phyloP scores from a whole-genome alignment of 2,888 invertebrate genomes.

The Hermodice carunculata region DNA sequence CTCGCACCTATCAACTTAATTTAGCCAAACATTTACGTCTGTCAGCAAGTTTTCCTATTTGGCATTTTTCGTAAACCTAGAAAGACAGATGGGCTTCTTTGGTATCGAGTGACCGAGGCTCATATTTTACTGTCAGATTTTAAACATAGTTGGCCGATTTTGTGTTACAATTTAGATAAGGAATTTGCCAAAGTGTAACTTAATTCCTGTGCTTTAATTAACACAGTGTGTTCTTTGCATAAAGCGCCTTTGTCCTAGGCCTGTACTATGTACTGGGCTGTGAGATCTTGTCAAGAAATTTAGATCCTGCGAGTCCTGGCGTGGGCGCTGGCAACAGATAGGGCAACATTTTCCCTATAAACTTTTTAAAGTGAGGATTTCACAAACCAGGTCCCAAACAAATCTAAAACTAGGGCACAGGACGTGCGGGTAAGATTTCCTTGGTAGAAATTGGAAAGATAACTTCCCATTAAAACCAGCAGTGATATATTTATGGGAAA shows the following conservation, averaged over 20 bases:
- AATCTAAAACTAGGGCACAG: too few relatives aligned
- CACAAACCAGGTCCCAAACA: too few relatives aligned
- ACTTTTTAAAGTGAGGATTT: too few relatives aligned
- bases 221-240: conserved; percentile 38
- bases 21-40: conserved; percentile 63
- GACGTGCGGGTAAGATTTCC: too few relatives aligned
- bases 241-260: conserved; percentile 37
- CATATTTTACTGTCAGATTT: conserved; percentile 48
- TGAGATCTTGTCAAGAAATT: too few relatives aligned
- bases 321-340: too few relatives aligned
- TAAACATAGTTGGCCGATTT: conserved; percentile 42
- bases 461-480: too few relatives aligned
- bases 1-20: conserved; percentile 17
- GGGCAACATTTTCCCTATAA: too few relatives aligned
- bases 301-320: too few relatives aligned
- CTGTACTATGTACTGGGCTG: too few relatives aligned
- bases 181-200: conserved; percentile 39
- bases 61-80: conserved; percentile 31
- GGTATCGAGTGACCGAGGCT: conserved; percentile 41
- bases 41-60: conserved; percentile 82
- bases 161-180: conserved; percentile 50
- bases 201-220: conserved; percentile 40
- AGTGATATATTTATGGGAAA: too few relatives aligned
- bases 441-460: too few relatives aligned
- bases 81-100: conserved; percentile 44